Conservation (phyloP, 2,888 invertebrate genomes). For the Sminthurinus aureus region DNA sequence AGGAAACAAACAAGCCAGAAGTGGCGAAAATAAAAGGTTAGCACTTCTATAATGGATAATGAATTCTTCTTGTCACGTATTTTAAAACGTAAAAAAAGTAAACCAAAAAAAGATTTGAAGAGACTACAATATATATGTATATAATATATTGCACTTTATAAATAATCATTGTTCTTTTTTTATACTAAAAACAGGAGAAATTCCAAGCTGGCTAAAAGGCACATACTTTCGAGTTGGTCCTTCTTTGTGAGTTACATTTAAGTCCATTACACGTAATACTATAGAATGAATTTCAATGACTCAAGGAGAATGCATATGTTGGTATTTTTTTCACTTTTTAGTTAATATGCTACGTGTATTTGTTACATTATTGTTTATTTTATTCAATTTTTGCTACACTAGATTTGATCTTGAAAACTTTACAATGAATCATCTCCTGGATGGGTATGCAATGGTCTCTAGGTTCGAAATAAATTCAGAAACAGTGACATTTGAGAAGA, state of each 20-base stretch:
- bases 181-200: conserved; percentile 16
- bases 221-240: conserved; percentile 34
- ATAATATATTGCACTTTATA: background rate
- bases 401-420: conserved; percentile 64
- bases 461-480: conserved; percentile 51
- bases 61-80: background rate
- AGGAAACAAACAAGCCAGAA: conserved; percentile 54
- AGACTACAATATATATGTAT: too few relatives aligned
- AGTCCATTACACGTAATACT: too few relatives aligned
- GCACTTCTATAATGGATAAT: background rate
- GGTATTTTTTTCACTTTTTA: too few relatives aligned
- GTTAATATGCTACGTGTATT: too few relatives aligned
- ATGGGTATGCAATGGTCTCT: conserved; percentile 55
- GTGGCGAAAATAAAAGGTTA: conserved; percentile 50
- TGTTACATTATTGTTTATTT: too few relatives aligned
- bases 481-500: conserved; percentile 61
- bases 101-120: background rate
- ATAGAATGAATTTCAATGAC: too few relatives aligned
- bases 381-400: too few relatives aligned
- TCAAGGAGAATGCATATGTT: too few relatives aligned
- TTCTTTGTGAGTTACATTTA: background rate
- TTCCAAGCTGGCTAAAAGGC: conserved; percentile 35
- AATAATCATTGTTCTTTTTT: background rate
- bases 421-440: conserved; percentile 65
- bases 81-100: background rate